Conservation (phyloP, 2,797 vertebrate genomes). For the Dermochelys coriacea region DNA sequence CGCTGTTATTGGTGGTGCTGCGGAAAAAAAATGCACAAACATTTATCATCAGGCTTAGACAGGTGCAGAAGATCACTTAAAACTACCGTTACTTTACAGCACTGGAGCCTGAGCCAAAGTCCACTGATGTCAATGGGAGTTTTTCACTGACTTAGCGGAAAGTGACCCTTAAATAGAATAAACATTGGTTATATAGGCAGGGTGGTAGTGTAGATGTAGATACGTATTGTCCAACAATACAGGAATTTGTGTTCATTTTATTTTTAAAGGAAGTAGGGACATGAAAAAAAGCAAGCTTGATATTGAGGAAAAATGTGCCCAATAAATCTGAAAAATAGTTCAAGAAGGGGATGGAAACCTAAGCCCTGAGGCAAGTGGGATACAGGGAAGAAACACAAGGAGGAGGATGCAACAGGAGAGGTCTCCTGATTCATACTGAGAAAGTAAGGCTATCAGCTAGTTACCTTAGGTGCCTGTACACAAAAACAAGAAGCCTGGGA, state of each 20-base stretch:
- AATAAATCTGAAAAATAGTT: slow-evolving; percentile 1
- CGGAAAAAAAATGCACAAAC: not conserved
- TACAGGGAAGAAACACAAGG: too few species aligned
- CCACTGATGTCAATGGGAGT: not conserved
- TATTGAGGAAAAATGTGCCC: not conserved
- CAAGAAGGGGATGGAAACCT: not conserved
- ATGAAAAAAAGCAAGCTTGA: slow-evolving; percentile 17
- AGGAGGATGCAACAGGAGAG: too few species aligned
- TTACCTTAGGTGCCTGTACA: too few species aligned
- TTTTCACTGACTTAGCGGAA: slow-evolving; percentile 32
- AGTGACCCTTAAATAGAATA: slow-evolving; percentile 27
- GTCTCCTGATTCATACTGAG: too few species aligned
- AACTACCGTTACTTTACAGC: slow-evolving; percentile 28
- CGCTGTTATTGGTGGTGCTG: not conserved
- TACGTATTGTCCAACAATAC: slow-evolving; percentile 2
- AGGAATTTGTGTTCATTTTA: not conserved
- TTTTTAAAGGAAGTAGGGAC: not conserved
- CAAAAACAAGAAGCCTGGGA: too few species aligned
- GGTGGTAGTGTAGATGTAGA: not conserved
- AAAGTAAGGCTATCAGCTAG: too few species aligned
- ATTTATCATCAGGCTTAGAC: not conserved
- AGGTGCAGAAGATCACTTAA: slow-evolving; percentile 43
- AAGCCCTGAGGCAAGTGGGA: too few species aligned
- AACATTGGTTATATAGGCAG: not conserved
- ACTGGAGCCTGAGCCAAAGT: not conserved